A percentile compares a stretch with the other conserved stretches of the same genome.
phyloP scores from a whole-genome alignment of 92 coral and sea anemone species.

The Nematostella vectensis region DNA sequence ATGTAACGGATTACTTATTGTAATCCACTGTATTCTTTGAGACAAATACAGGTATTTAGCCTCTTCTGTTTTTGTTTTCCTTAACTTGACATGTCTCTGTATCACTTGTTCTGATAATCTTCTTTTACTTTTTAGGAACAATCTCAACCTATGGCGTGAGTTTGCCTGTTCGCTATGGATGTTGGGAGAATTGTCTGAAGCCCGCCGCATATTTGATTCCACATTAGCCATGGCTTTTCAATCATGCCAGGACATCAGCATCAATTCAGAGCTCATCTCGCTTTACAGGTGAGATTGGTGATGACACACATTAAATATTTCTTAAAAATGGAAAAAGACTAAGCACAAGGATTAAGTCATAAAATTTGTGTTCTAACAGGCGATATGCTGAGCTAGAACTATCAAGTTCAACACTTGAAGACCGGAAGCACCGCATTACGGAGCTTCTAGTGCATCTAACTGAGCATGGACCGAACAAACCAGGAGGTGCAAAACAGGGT shows the following conservation, averaged over 20 bases:
- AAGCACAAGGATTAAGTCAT: too few species aligned
- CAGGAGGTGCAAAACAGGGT: constrained; percentile 5
- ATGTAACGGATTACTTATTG: too few species aligned
- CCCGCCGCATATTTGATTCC: constrained; percentile 68
- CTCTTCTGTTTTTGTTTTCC: too few species aligned
- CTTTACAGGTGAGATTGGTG: constrained; percentile 29
- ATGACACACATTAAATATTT: background rate
- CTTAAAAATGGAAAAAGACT: background rate
- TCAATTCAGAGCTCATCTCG: constrained; percentile 16
- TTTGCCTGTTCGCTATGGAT: constrained; percentile 72
- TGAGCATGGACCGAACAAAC: constrained; percentile 44
- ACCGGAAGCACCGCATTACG: constrained; percentile 18
- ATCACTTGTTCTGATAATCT: too few species aligned
- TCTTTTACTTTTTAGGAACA: constrained; percentile 40
- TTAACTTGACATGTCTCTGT: too few species aligned
- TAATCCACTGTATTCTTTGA: too few species aligned
- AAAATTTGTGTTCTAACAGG: too few species aligned
- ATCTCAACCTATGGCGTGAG: constrained; percentile 69
- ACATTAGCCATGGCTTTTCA: constrained; percentile 62
- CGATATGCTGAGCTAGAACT: too few species aligned
- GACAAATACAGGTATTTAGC: too few species aligned
- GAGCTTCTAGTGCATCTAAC: constrained; percentile 45
- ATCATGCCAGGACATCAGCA: constrained; percentile 16
- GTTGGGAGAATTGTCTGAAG: constrained; percentile 65
- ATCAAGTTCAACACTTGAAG: background rate